Evolutionary conservation across 2,888 invertebrate genomes (phyloP), one percentile per base, ranked within the genome.

Genomic region (Parnassius orleans): DNA sequence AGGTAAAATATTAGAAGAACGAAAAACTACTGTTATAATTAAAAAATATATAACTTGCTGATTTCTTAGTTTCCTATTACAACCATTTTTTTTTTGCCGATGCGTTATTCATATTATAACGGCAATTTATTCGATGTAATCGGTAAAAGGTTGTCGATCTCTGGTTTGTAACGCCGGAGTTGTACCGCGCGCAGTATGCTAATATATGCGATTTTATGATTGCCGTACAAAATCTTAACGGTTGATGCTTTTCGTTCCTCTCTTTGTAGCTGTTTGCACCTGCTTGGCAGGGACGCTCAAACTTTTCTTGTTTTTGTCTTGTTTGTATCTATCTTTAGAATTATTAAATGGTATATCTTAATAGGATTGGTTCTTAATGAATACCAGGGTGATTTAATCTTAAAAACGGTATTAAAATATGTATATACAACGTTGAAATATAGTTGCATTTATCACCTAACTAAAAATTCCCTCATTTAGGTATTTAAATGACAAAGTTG

Each of bases 161-260:
- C 72, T 55, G 68, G 66, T 68, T 66, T 68, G 75, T 74, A 73
- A 67, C 68, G 68, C 66, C 66, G 63, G 61, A 66, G 65, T 72
- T 79, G 78, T 78, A 69, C 70, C 53, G 57, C 72, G 68, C 68
- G 65, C 65, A 70, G 69, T 78, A 79, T 80, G 80, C 71, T 78
- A 80, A 79, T 81, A 68, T 61, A 58, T 67, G 69, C 70, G 59
- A 72, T 72, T 75, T 73, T 72, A 80, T 75, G 74, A 72, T 73
- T 72, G 70, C 68, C 67, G 68, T 71, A 77, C 76, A 75, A 78
- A 33, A 77, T 78, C 68, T 72, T 72, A 70, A 75, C 70, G 70
- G 69, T 69, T 66, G 69, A 63, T 69, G 65, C 62, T 58, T 62
- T 62, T 54, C 57, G 61, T 62, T 53, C 42, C 19, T 44, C 55